These are phyloP conservation scores for Fundulus diaphanus DNA, from an alignment of 2,797 vertebrate genomes.

Conservation along the genomic window DNA sequence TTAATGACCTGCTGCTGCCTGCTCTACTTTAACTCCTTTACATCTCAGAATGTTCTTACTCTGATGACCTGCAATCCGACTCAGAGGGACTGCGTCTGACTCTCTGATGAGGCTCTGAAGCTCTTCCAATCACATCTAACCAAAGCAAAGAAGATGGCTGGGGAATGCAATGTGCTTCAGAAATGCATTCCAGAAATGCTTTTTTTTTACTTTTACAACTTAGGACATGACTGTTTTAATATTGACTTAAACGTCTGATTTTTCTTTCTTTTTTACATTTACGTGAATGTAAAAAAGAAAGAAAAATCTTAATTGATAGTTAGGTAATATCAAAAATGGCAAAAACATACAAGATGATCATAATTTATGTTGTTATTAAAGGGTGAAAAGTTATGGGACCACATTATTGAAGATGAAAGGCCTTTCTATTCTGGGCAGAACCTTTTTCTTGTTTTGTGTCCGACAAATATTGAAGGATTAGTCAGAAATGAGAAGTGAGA, in stretches of 20 bases:
- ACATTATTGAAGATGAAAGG: background rate
- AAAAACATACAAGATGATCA: background rate
- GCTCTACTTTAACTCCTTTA: conserved; percentile 61
- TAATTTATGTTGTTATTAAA: background rate
- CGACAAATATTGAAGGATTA: background rate
- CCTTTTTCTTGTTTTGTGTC: background rate
- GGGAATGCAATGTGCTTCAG: background rate
- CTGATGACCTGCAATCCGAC: conserved; percentile 49
- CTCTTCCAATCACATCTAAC: conserved; percentile 30
- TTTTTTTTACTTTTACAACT: no score
- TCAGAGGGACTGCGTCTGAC: conserved; percentile 48
- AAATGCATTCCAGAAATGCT: no score
- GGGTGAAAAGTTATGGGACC: background rate
- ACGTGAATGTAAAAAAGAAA: no score
- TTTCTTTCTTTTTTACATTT: background rate
- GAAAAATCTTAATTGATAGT: background rate
- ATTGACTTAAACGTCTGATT: background rate
- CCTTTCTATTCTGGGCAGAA: background rate
- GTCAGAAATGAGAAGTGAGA: background rate
- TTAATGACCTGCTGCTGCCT: conserved; percentile 64
- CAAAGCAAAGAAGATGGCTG: conserved; percentile 8
- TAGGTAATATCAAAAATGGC: background rate
- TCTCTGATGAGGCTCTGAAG: conserved; percentile 27
- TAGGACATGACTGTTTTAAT: background rate
- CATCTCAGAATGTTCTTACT: conserved; percentile 43